These are phyloP conservation scores for Cepaea nemoralis DNA, from an alignment of 1,140 invertebrate species.

Conservation along the genomic window DNA sequence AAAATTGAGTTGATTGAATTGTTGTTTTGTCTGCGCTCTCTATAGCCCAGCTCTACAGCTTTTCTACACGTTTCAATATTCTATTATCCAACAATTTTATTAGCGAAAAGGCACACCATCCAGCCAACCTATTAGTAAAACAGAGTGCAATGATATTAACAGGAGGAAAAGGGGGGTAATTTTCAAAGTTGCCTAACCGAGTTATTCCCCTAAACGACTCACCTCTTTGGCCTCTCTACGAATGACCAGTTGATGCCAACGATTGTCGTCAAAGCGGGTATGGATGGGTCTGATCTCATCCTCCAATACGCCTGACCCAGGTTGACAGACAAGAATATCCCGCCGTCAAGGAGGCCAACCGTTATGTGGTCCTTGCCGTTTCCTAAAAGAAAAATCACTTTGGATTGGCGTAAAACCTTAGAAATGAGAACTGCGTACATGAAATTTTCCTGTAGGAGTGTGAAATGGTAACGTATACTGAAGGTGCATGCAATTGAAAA, in stretches of 20 bases:
- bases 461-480: too few relatives aligned
- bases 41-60: too few relatives aligned
- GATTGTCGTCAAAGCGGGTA: constrained; percentile 92
- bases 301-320: constrained; percentile 90
- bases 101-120: too few relatives aligned
- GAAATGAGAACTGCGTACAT: too few relatives aligned
- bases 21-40: too few relatives aligned
- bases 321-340: constrained; percentile 89
- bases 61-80: too few relatives aligned
- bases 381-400: constrained; percentile 50
- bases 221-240: constrained; percentile 62
- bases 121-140: too few relatives aligned
- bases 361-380: constrained; percentile 86
- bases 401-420: too few relatives aligned
- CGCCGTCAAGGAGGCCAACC: constrained; percentile 89
- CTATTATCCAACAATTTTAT: too few relatives aligned
- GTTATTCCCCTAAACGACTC: not conserved
- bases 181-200: not conserved
- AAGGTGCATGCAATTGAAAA: too few relatives aligned
- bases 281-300: constrained; percentile 85
- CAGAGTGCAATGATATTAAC: not conserved
- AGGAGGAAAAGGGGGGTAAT: not conserved
- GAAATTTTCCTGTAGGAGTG: too few relatives aligned
- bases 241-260: constrained; percentile 95
- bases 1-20: too few relatives aligned